Evolutionary conservation across 2,888 invertebrate genomes (phyloP), one percentile per base, ranked within the genome.

Genomic region (Anoplius nigerrimus): DNA sequence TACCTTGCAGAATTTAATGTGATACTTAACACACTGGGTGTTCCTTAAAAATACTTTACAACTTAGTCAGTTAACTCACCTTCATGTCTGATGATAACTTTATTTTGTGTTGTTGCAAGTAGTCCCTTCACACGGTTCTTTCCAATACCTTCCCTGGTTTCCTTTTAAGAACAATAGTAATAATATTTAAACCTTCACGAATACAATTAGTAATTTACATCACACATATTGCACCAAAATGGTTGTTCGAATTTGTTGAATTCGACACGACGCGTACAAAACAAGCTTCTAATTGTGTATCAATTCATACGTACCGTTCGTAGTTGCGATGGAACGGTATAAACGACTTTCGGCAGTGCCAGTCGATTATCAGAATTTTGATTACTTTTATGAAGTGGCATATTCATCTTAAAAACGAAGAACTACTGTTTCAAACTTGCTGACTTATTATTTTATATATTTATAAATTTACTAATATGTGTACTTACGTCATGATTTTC

Each of bases 11-110:
- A 1, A 11, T 3, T 34, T 6, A 3, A 34, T 11, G 34, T 13
- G 11, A 13, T 13, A 34, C 8, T 13, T 51, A 20, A 27, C 48
- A 22, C 62, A 62, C 43, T 75, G 69, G 13, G 22, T 55, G 11
- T 63, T 55, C 11, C 46, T 75, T 71, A 24, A 48, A 58, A 64
- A 64, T 42, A 66, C 62, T 62, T 46, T n/a, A 4, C 43, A n/a
- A 5, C 4, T 16, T 13, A 16, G 15, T 20, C 0, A 55, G 16
- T 2, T 51, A 0, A 22, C 22, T n/a, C 81, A 80, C 84, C 82
- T 78, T 81, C 66, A 48, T 86, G 87, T 59, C 80, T 80, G 22
- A 84, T 79, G 13, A 86, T 72, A 20, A 86, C 67, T 64, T 83
- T 86, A 62, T 75, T 82, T 58, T 82, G 76, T 4, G 76, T 69